A percentile compares a stretch with the other conserved stretches of the same genome.
These are phyloP conservation scores for Cephalotes varians DNA, from an alignment of 2,888 invertebrate genomes.

Conservation along the genomic window DNA sequence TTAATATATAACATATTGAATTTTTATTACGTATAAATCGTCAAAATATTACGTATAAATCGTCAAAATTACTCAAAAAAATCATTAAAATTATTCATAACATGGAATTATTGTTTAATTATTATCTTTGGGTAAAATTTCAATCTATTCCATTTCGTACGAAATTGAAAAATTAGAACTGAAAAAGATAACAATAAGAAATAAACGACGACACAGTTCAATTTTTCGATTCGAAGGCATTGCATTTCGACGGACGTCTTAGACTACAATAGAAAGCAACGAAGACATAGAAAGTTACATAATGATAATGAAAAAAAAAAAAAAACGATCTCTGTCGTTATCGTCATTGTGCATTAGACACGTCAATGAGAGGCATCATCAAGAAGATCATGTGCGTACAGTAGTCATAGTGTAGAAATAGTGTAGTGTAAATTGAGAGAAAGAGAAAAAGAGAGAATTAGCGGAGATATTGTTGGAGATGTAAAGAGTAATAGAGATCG, in stretches of 20 bases:
- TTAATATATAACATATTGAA: not conserved
- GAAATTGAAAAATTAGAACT: not conserved
- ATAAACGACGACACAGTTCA: not conserved
- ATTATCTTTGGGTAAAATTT: not conserved
- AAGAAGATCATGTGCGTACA: slow-evolving; percentile 44
- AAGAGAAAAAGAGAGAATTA: slow-evolving; percentile 53
- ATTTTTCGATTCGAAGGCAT: not conserved
- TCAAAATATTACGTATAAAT: not conserved
- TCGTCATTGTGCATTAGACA: slow-evolving; percentile 20
- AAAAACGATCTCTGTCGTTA: slow-evolving; percentile 25
- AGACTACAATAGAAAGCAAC: slow-evolving; percentile 22
- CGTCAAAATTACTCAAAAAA: no score
- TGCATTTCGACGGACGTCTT: slow-evolving; percentile 17
- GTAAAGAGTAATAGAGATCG: slow-evolving; percentile 60
- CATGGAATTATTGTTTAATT: not conserved
- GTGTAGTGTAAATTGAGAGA: slow-evolving; percentile 19
- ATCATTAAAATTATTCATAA: not conserved
- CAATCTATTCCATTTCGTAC: not conserved
- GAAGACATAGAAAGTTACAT: slow-evolving; percentile 15
- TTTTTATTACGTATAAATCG: not conserved
- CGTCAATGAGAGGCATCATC: slow-evolving; percentile 41
- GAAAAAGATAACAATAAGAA: not conserved
- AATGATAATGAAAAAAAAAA: slow-evolving; percentile 10
- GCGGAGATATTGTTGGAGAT: slow-evolving; percentile 28
- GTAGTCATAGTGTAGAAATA: slow-evolving; percentile 28